Evolutionary conservation across 2,888 invertebrate genomes (phyloP).

Genomic region (Pseudoips prasinana): DNA sequence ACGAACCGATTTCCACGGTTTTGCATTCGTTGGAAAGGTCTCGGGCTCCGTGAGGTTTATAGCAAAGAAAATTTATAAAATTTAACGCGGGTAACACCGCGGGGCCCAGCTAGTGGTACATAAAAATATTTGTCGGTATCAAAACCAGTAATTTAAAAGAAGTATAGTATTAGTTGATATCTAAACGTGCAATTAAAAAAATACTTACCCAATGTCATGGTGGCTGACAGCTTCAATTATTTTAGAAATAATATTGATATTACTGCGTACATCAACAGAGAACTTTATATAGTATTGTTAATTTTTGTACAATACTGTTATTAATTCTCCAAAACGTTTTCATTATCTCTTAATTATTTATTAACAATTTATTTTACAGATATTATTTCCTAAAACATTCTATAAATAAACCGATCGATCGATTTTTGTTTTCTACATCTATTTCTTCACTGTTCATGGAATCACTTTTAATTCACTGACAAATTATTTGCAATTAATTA

Average conservation of each 20-base stretch:
- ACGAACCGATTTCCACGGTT: too few species aligned
- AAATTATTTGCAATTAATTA: slow-evolving; percentile 2
- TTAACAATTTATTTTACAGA: slow-evolving; percentile 10
- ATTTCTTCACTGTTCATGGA: slow-evolving; percentile 8
- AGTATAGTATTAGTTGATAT: too few species aligned
- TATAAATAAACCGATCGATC: slow-evolving; percentile 36
- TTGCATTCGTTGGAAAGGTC: too few species aligned
- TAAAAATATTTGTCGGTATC: too few species aligned
- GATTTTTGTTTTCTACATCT: slow-evolving; percentile 17
- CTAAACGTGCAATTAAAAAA: neutral
- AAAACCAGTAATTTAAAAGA: too few species aligned
- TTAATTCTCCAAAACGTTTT: slow-evolving; percentile 16
- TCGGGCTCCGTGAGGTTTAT: too few species aligned
- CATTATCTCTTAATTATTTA: slow-evolving; percentile 7
- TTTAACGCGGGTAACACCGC: too few species aligned
- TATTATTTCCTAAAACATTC: neutral
- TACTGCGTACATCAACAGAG: neutral
- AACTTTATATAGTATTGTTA: slow-evolving; percentile 21
- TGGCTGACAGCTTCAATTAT: slow-evolving; percentile 10
- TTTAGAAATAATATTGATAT: slow-evolving; percentile 2
- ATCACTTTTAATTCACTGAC: slow-evolving; percentile 18
- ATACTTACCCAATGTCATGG: slow-evolving; percentile 69
- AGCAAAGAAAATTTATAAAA: too few species aligned
- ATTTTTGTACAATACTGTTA: slow-evolving; percentile 25
- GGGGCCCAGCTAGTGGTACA: too few species aligned